Evolutionary conservation across 2,113 vertebrate genomes (phyloP).

Genomic region (Upupa epops): DNA sequence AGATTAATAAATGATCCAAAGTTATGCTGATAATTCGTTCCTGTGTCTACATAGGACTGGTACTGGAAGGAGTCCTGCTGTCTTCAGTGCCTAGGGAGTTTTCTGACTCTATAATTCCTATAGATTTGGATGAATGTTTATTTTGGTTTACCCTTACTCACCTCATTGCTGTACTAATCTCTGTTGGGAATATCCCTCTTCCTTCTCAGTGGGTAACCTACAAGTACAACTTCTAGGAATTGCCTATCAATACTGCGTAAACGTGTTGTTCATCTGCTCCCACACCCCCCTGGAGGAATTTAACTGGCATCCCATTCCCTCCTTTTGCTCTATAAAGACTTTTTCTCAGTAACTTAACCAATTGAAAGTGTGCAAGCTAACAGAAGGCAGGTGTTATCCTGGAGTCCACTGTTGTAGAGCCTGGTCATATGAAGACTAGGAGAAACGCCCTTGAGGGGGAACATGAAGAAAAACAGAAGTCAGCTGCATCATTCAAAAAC

Average conservation of each 20-base stretch:
- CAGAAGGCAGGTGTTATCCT: background rate
- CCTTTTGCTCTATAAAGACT: background rate
- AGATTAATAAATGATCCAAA: background rate
- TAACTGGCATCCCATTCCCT: rapidly evolving
- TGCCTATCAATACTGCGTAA: background rate
- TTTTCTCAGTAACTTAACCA: background rate
- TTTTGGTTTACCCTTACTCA: background rate
- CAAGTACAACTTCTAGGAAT: background rate
- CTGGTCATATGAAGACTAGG: background rate
- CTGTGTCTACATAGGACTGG: background rate
- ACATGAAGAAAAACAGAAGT: background rate
- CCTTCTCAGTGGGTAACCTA: background rate
- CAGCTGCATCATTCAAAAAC: background rate
- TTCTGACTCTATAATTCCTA: background rate
- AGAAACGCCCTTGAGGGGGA: background rate
- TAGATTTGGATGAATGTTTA: background rate
- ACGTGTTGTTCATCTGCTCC: background rate
- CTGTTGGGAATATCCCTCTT: background rate
- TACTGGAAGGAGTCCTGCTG: background rate
- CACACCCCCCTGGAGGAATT: too few relatives aligned
- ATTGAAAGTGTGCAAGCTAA: background rate
- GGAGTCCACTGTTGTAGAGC: background rate
- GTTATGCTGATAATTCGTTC: background rate
- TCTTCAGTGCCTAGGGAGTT: background rate
- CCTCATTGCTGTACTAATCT: background rate